Evolutionary conservation across 2,113 vertebrate genomes (phyloP).

Genomic region (Cettia cetti): DNA sequence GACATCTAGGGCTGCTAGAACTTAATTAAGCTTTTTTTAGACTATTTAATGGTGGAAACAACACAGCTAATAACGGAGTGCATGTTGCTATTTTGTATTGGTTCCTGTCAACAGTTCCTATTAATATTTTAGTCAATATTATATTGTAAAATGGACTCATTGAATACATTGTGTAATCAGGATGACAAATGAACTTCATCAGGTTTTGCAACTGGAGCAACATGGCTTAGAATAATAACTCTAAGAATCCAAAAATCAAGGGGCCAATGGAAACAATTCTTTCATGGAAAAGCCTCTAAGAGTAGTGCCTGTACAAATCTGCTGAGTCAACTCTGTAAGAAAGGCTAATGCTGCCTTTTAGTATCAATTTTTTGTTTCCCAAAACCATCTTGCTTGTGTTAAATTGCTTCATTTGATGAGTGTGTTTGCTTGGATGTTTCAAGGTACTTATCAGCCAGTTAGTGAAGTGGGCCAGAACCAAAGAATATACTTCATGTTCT

Average conservation of each 20-base stretch:
- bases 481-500: neutral
- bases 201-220: neutral
- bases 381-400: neutral
- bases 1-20: neutral
- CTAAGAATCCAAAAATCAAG: neutral
- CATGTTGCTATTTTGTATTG: constrained; percentile 22
- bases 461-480: neutral
- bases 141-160: neutral
- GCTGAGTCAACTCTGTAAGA: neutral
- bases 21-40: constrained; percentile 9
- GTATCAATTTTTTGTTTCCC: neutral
- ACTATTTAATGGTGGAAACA: neutral
- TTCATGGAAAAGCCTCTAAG: neutral
- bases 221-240: neutral
- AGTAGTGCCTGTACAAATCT: neutral
- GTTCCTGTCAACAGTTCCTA: neutral
- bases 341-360: neutral
- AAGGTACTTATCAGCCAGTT: neutral
- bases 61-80: neutral
- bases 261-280: neutral
- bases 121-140: neutral
- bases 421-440: neutral
- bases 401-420: neutral
- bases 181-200: neutral
- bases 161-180: neutral